A percentile compares a stretch with the other conserved stretches of the same genome.
phyloP scores from a whole-genome alignment of 1,140 invertebrate species.

The Aphelenchoides avenae region DNA sequence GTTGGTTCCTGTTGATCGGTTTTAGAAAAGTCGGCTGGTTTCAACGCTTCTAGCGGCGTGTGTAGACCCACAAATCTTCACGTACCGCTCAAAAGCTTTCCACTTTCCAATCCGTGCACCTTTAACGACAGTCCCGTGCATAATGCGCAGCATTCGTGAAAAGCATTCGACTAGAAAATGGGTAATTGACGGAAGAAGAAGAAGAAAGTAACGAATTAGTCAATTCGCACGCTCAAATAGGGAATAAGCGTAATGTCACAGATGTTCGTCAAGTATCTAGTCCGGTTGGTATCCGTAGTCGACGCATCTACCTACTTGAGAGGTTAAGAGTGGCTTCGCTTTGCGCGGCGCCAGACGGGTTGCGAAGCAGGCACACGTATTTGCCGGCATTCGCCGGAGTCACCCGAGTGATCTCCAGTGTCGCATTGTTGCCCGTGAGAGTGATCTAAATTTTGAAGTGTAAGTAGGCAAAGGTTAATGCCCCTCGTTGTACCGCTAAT shows the following conservation, averaged over 20 bases:
- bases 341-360: conserved; percentile 41
- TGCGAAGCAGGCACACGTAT: conserved; percentile 40
- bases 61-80: too few relatives aligned
- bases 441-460: conserved; percentile 40
- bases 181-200: too few relatives aligned
- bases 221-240: conserved; percentile 1
- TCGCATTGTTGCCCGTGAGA: conserved; percentile 47
- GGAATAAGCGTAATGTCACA: background rate
- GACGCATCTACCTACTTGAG: conserved; percentile 46
- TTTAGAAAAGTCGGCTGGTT: too few relatives aligned
- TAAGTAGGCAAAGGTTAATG: conserved; percentile 19
- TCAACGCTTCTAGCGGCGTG: too few relatives aligned
- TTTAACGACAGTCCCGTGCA: background rate
- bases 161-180: too few relatives aligned
- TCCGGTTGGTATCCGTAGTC: background rate
- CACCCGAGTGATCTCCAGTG: conserved; percentile 52
- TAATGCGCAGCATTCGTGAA: conserved; percentile 7
- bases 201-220: too few relatives aligned
- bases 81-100: too few relatives aligned
- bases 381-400: conserved; percentile 41
- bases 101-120: too few relatives aligned
- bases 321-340: conserved; percentile 47
- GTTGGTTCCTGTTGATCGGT: too few relatives aligned
- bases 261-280: conserved; percentile 2
- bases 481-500: conserved; percentile 9